Conservation (phyloP, 2,888 invertebrate species). For the Agrilus biguttatus region DNA sequence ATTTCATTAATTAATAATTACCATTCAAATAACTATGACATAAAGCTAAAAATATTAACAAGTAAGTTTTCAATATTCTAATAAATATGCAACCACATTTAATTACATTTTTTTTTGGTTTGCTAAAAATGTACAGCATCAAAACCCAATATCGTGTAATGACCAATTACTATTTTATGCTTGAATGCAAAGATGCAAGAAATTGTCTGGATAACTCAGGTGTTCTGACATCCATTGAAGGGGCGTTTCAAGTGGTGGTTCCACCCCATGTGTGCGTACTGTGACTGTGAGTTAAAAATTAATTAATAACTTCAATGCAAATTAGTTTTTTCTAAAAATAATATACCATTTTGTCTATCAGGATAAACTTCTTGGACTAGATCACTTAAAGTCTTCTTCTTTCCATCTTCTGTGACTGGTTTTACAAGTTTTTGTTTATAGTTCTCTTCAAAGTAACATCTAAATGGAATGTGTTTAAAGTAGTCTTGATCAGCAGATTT, state of each 20-base stretch:
- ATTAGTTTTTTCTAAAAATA: conserved; percentile 1
- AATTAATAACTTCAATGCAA: conserved; percentile 1
- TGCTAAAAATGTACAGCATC: no score
- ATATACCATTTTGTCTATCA: conserved; percentile 33
- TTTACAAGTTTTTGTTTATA: conserved; percentile 62
- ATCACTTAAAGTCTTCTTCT: conserved; percentile 55
- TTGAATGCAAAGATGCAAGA: conserved; percentile 65
- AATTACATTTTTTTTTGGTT: no score
- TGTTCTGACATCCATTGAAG: conserved; percentile 96
- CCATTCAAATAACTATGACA: no score
- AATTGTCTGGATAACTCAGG: conserved; percentile 96
- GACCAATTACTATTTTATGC: background rate
- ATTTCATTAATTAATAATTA: no score
- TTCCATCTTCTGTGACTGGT: conserved; percentile 62
- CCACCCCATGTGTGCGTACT: conserved; percentile 79
- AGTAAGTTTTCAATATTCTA: no score
- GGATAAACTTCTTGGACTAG: conserved; percentile 56
- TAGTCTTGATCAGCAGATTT: conserved; percentile 60
- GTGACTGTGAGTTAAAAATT: conserved; percentile 42
- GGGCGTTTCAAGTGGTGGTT: conserved; percentile 76
- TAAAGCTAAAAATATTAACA: no score
- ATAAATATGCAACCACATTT: no score
- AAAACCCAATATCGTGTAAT: no score
- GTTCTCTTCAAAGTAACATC: conserved; percentile 60
- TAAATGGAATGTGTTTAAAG: conserved; percentile 81